Evolutionary conservation across 2,888 invertebrate species (phyloP).

Genomic region (Cephalotes varians): DNA sequence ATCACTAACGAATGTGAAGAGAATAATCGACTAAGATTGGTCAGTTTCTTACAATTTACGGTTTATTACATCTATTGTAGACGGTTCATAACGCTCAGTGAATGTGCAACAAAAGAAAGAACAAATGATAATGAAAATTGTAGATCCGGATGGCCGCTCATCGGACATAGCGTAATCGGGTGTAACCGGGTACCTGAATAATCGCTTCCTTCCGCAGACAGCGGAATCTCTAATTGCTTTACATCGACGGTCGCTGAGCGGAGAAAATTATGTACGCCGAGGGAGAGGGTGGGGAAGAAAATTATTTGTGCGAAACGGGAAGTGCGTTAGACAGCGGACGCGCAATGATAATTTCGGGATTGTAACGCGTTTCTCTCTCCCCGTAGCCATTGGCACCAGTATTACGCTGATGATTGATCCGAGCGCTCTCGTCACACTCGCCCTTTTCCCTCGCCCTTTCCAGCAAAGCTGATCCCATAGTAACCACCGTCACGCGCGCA

Average conservation of each 20-base stretch:
- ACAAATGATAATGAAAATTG: slow-evolving; percentile 30
- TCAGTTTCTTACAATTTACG: no score
- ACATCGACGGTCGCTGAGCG: slow-evolving; percentile 24
- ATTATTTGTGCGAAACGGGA: slow-evolving; percentile 58
- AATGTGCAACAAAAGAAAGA: slow-evolving; percentile 4
- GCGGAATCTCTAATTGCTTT: slow-evolving; percentile 39
- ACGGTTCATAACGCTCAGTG: not conserved
- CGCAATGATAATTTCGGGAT: slow-evolving; percentile 54
- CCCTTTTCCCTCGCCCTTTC: slow-evolving; percentile 2
- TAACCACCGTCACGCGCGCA: not conserved
- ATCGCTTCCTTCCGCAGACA: slow-evolving; percentile 40
- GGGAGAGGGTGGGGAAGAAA: slow-evolving; percentile 48
- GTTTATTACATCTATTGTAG: no score
- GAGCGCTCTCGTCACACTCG: not conserved
- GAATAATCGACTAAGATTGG: no score
- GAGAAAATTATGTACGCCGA: slow-evolving; percentile 44
- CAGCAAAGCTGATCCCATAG: not conserved
- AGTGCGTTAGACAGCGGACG: slow-evolving; percentile 50
- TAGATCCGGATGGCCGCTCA: slow-evolving; percentile 4
- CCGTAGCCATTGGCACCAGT: slow-evolving; percentile 11
- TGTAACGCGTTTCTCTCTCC: not conserved
- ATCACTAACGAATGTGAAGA: no score
- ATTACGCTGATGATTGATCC: slow-evolving; percentile 62
- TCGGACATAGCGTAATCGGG: slow-evolving; percentile 24
- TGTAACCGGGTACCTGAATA: slow-evolving; percentile 31